phyloP scores from a whole-genome alignment of 2,888 invertebrate species.

The Dryocosmus kuriphilus region DNA sequence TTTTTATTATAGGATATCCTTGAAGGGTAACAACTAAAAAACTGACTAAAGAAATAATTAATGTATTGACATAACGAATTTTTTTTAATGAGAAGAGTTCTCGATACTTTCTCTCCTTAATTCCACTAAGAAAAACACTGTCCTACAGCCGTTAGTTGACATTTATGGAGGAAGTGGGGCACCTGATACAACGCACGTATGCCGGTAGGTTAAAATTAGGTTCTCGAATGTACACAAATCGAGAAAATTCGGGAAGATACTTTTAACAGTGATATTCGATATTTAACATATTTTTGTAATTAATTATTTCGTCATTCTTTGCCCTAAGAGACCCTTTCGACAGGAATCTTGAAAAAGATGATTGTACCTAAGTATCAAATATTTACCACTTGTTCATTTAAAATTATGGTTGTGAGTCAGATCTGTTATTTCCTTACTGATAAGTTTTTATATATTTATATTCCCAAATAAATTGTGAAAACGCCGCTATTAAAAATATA shows the following conservation, averaged over 20 bases:
- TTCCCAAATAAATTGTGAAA: too few species aligned
- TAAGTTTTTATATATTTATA: too few species aligned
- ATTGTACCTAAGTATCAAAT: background rate
- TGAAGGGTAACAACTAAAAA: too few species aligned
- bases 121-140: background rate
- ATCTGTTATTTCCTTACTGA: background rate
- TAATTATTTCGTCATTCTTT: background rate
- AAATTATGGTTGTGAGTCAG: background rate
- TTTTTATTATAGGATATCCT: too few species aligned
- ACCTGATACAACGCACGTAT: background rate
- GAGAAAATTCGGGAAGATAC: background rate
- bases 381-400: background rate
- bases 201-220: background rate
- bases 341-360: background rate
- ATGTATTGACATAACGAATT: background rate
- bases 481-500: background rate
- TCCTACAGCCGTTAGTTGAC: background rate
- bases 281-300: background rate
- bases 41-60: too few species aligned
- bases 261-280: background rate
- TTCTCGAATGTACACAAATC: background rate
- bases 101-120: constrained; percentile 12
- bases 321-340: background rate
- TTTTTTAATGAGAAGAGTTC: background rate
- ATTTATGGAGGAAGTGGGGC: background rate